Evolutionary conservation across 2,888 invertebrate genomes (phyloP).

Genomic region (Laothoe populi): DNA sequence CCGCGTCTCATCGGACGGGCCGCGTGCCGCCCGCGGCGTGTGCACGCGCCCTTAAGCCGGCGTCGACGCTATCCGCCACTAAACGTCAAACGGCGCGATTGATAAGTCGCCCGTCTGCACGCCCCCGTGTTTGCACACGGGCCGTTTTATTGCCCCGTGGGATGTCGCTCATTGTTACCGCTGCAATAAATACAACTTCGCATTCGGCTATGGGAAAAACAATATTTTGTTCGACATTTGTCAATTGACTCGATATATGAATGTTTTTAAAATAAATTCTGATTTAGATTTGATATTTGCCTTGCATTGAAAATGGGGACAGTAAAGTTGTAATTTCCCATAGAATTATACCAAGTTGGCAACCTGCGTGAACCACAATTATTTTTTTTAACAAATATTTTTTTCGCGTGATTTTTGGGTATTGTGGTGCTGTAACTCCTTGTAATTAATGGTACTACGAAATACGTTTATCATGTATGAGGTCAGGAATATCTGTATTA

Average conservation of each 20-base stretch:
- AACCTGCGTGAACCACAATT: too few relatives aligned
- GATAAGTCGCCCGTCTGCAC: conserved; percentile 63
- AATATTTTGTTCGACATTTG: conserved; percentile 53
- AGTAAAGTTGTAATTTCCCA: too few relatives aligned
- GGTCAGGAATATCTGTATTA: too few relatives aligned
- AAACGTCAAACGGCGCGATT: conserved; percentile 73
- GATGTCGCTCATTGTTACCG: conserved; percentile 32
- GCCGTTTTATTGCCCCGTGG: conserved; percentile 38
- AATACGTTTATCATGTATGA: too few relatives aligned
- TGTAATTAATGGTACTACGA: too few relatives aligned
- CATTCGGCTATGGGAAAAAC: conserved; percentile 60
- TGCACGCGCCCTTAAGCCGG: conserved; percentile 67
- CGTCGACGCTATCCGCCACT: conserved; percentile 62
- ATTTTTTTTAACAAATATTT: too few relatives aligned
- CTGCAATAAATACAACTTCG: conserved; percentile 32
- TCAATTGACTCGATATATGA: conserved; percentile 38
- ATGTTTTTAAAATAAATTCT: conserved; percentile 36
- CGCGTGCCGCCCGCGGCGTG: conserved; percentile 56
- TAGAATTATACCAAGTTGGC: too few relatives aligned
- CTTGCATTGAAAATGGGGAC: too few relatives aligned
- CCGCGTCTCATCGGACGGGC: conserved; percentile 31
- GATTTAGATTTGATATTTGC: not conserved
- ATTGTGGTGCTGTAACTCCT: too few relatives aligned
- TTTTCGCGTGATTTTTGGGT: too few relatives aligned
- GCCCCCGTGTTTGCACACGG: conserved; percentile 64